Evolutionary conservation across 2,888 invertebrate genomes (phyloP).

Genomic region (Drosophila histrio): DNA sequence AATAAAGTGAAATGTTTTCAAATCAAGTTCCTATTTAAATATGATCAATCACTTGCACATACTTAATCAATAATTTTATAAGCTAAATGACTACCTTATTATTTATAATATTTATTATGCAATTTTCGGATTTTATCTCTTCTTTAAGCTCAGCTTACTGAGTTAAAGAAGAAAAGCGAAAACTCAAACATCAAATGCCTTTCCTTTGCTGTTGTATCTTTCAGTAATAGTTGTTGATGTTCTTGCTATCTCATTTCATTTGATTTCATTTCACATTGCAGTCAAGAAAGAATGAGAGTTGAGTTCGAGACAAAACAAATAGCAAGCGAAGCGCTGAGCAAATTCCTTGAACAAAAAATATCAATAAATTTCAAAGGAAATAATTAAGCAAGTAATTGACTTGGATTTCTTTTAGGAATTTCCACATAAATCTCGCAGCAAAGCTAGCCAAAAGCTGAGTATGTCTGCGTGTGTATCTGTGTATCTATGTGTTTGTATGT

Average conservation of each 20-base stretch:
- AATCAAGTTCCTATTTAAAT: not conserved
- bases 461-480: constrained; percentile 1
- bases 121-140: not conserved
- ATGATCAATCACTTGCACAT: not conserved
- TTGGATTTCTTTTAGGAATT: constrained; percentile 81
- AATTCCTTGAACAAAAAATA: constrained; percentile 70
- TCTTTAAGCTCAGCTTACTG: not conserved
- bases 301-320: constrained; percentile 59
- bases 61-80: not conserved
- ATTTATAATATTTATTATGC: not conserved
- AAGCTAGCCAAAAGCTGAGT: constrained; percentile 61
- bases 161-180: constrained; percentile 10
- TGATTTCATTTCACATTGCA: constrained; percentile 54
- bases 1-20: not conserved
- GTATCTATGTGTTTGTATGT: constrained; percentile 6
- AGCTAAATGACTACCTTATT: not conserved
- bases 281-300: constrained; percentile 17
- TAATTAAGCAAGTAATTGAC: constrained; percentile 81
- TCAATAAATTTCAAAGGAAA: constrained; percentile 79
- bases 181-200: constrained; percentile 42
- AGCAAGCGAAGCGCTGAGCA: constrained; percentile 55
- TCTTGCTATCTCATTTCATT: constrained; percentile 42
- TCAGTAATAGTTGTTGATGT: constrained; percentile 3
- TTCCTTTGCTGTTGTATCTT: constrained; percentile 29
- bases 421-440: constrained; percentile 78